Evolutionary conservation across 2,113 vertebrate genomes (phyloP).

Genomic region (Cyprinus carpio): DNA sequence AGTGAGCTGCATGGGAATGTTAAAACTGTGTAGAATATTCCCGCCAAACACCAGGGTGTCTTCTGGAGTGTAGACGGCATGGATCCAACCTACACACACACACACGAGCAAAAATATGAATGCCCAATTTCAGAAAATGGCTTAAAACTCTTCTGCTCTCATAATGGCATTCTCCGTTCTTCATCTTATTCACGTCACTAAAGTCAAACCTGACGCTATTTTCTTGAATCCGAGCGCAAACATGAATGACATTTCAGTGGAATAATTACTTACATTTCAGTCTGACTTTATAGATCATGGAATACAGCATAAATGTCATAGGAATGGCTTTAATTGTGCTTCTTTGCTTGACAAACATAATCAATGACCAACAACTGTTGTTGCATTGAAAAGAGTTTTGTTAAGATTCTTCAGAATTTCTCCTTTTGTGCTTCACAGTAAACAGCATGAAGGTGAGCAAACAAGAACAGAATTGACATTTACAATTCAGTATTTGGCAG

Average conservation of each 20-base stretch:
- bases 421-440: neutral
- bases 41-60: conserved; percentile 97
- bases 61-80: conserved; percentile 94
- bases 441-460: neutral
- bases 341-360: neutral
- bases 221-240: neutral
- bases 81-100: conserved; percentile 88
- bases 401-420: neutral
- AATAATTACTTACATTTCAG: neutral
- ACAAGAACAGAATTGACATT: neutral
- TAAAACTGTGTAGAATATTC: conserved; percentile 98
- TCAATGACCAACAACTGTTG: neutral
- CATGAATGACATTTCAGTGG: neutral
- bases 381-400: neutral
- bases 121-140: neutral
- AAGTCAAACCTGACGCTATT: neutral
- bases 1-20: conserved; percentile 98
- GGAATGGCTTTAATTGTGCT: neutral
- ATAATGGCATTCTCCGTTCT: neutral
- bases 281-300: neutral
- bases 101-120: neutral
- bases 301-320: neutral
- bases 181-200: neutral
- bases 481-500: neutral
- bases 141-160: neutral